Base-by-base conservation (phyloP, 35 echinoderm and acorn worm species). In the Lytechinus variegatus region DNA sequence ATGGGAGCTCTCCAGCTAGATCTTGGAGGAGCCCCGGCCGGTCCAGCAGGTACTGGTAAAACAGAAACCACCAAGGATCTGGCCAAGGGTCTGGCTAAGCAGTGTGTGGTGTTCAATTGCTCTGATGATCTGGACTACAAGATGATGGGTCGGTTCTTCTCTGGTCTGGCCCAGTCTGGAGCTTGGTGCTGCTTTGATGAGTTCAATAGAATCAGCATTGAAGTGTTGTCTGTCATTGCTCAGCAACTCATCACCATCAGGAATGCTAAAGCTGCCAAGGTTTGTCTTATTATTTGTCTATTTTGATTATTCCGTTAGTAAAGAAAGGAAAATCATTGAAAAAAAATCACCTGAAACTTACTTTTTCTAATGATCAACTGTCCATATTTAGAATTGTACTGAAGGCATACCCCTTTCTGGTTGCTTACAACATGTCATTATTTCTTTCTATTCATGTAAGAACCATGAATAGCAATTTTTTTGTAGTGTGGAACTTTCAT, bases 81-180 rank as follows among this genome's bases (percentile, higher is more conserved):
- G 29, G 98, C 98, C 66, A 99, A 99, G 91, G 96, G 95, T 92
- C 94, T 99, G 10, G 98, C 98, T 92, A 99, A 99, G 87, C 98
- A 99, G 88, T 99, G 98, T 92, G 98, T 99, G 87, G 98, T 99
- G 10, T 99, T 99, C 98, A 99, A 99, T 95, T 99, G 98, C 91
- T 99, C 98, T 51, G 98, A 99, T 54, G 97, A 97, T 87, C 91
- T 99, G 87, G 98, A 99, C 86, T 97, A 95, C 87, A 99, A 99
- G 95, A 99, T 99, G 96, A 99, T 99, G 98, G 98, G 97, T 2
- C 87, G 94, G 28, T 99, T 99, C 89, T 97, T 99, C 96, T 99
- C 98, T 28, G 97, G 97, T 94, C 53, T 99, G 28, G 98, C 98
- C 91, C 97, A 97, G 94, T 99, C 98, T 55, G 98, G 98, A 27